Conservation (phyloP, 2,797 vertebrate species). For the Neomorphus geoffroyi region DNA sequence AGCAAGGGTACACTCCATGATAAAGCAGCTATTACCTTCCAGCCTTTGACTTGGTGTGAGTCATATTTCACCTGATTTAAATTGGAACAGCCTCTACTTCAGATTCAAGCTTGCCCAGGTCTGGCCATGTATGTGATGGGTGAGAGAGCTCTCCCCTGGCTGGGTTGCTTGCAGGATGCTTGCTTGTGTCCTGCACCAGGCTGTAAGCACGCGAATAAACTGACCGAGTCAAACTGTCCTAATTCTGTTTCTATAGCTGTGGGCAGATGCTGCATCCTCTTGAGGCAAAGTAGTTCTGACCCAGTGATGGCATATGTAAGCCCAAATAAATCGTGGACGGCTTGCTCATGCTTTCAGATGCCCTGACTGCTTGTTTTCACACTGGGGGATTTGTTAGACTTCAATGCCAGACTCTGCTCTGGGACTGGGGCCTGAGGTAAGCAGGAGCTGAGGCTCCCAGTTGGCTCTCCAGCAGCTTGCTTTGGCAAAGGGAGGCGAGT, state of each 20-base stretch:
- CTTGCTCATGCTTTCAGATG: neutral
- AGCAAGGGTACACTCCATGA: fast-evolving
- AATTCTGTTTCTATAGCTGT: neutral
- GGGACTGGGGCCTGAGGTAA: neutral
- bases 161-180: neutral
- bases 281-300: neutral
- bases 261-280: neutral
- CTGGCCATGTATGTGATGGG: fast-evolving
- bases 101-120: neutral
- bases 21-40: neutral
- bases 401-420: neutral
- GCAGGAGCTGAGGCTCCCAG: neutral
- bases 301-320: neutral
- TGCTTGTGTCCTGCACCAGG: fast-evolving
- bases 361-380: conserved; percentile 14
- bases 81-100: neutral
- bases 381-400: neutral
- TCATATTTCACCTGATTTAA: neutral
- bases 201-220: neutral
- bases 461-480: neutral
- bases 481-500: neutral
- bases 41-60: neutral
- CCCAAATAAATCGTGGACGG: neutral
- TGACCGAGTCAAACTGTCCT: neutral
- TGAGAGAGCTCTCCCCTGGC: neutral